A percentile compares a stretch with the other conserved stretches of the same genome.
Evolutionary conservation across 2,888 invertebrate species (phyloP).

Genomic region (Suillia variegata): DNA sequence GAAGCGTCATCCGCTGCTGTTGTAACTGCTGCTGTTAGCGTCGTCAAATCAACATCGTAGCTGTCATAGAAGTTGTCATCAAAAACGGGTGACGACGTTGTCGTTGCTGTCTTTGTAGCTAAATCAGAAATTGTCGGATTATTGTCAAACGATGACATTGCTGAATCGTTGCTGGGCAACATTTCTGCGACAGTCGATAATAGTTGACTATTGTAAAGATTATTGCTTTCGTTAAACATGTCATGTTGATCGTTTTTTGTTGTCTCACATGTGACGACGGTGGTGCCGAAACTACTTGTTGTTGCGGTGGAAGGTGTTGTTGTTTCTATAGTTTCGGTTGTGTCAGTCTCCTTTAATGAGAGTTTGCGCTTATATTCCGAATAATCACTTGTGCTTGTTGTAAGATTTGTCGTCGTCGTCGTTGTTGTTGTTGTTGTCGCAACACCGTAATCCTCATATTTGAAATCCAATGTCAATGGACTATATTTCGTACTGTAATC

Average conservation of each 20-base stretch:
- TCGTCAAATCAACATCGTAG: slow-evolving; percentile 46
- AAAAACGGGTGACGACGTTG: slow-evolving; percentile 17
- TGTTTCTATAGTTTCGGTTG: not conserved
- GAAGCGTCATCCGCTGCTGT: not conserved
- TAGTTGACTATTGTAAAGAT: not conserved
- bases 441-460: not conserved
- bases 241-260: slow-evolving; percentile 4
- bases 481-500: slow-evolving; percentile 7
- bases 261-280: not conserved
- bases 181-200: too few relatives aligned
- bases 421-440: slow-evolving; percentile 6
- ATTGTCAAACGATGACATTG: not conserved
- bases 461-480: not conserved
- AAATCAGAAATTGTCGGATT: slow-evolving; percentile 3
- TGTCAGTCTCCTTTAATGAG: not conserved
- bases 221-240: not conserved
- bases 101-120: slow-evolving; percentile 7
- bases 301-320: not conserved
- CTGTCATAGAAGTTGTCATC: slow-evolving; percentile 53
- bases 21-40: slow-evolving; percentile 37
- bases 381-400: slow-evolving; percentile 9
- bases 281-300: not conserved
- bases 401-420: not conserved
- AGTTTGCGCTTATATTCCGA: not conserved
- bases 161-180: too few relatives aligned